Percentiles rank a stretch among this genome's conserved stretches.
These are phyloP conservation scores for Campaea margaritaria DNA, from an alignment of 2,888 invertebrate species.

Conservation along the genomic window DNA sequence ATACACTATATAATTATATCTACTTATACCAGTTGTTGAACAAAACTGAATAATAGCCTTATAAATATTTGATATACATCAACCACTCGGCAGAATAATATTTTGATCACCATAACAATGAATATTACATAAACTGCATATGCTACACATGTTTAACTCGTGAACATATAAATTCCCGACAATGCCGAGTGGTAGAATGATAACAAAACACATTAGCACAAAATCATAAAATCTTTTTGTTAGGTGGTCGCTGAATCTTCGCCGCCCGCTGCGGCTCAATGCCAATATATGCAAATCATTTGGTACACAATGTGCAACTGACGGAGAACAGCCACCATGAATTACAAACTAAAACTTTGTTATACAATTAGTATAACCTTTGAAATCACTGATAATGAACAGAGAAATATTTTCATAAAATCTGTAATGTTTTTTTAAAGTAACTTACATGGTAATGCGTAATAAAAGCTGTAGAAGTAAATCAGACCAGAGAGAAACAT, in stretches of 20 bases:
- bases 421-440: not conserved
- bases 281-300: conserved; percentile 61
- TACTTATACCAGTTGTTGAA: not conserved
- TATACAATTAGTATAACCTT: conserved; percentile 42
- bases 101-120: conserved; percentile 8
- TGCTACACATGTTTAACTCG: conserved; percentile 20
- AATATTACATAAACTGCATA: conserved; percentile 22
- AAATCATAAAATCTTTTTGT: conserved; percentile 48
- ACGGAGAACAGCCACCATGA: conserved; percentile 45
- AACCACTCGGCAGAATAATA: not conserved
- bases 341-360: conserved; percentile 38
- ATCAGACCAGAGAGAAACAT: too few species aligned
- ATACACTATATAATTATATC: too few species aligned
- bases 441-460: not conserved
- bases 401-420: conserved; percentile 1
- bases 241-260: conserved; percentile 26
- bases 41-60: not conserved
- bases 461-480: not conserved
- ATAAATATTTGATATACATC: not conserved
- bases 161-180: conserved; percentile 22
- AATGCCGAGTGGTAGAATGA: conserved; percentile 27
- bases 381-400: conserved; percentile 12
- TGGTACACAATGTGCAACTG: conserved; percentile 51
- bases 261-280: conserved; percentile 52
- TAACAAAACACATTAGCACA: conserved; percentile 40